phyloP scores from a whole-genome alignment of 2,888 invertebrate species.

The Chrysolina haemoptera region DNA sequence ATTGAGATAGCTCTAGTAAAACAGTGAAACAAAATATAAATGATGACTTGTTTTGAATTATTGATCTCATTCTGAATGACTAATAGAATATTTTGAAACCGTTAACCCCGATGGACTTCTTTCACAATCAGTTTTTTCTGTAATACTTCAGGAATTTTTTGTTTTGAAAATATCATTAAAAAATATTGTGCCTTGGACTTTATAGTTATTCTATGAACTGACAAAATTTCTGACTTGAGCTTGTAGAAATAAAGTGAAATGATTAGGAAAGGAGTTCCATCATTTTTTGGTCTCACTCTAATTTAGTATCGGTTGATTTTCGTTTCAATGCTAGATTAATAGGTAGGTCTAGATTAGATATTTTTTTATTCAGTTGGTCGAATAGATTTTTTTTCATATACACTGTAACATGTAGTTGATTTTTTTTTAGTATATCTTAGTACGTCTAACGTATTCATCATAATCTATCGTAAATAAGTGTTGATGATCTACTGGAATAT shows the following conservation, averaged over 20 bases:
- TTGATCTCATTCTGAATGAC: conserved; percentile 49
- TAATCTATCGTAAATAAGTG: conserved; percentile 50
- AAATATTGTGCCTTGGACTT: conserved; percentile 66
- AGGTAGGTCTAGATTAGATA: conserved; percentile 39
- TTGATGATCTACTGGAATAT: conserved; percentile 61
- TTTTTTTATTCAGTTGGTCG: conserved; percentile 42
- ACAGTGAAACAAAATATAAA: conserved; percentile 40
- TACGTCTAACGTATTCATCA: conserved; percentile 60
- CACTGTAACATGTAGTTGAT: conserved; percentile 59
- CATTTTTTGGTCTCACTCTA: conserved; percentile 28
- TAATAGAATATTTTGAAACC: conserved; percentile 32
- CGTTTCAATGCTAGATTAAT: conserved; percentile 29
- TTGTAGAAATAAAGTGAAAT: conserved; percentile 37
- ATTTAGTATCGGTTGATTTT: conserved; percentile 23
- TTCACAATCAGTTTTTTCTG: conserved; percentile 31
- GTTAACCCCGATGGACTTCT: conserved; percentile 28
- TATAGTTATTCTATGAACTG: conserved; percentile 54
- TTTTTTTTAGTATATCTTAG: conserved; percentile 57
- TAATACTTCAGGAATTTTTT: conserved; percentile 48
- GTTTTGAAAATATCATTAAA: conserved; percentile 54
- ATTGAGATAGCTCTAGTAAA: conserved; percentile 36
- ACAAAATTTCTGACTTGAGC: conserved; percentile 55
- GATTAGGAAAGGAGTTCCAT: conserved; percentile 33
- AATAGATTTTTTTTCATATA: conserved; percentile 57
- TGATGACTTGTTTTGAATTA: conserved; percentile 44